Conservation (phyloP, 2,888 invertebrate genomes). For the Andrena praecox region DNA sequence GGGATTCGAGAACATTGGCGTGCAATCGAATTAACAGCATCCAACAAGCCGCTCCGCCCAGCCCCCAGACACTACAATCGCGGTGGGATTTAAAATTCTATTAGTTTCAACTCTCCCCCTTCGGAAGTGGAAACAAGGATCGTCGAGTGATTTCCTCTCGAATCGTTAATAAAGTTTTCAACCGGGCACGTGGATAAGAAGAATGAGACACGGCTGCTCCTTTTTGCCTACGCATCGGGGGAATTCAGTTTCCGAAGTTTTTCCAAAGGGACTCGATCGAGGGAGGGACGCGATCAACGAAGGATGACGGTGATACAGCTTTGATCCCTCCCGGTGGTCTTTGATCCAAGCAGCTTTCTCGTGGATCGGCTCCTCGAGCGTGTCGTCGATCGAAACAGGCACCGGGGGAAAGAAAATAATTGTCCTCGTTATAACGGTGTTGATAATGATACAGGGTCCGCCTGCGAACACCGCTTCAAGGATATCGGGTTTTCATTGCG, state of each 20-base stretch:
- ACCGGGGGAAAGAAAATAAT: conserved; percentile 55
- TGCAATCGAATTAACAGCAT: conserved; percentile 23
- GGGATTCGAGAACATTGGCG: conserved; percentile 28
- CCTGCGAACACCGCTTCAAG: conserved; percentile 47
- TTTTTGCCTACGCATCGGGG: conserved; percentile 5
- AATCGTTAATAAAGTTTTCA: not conserved
- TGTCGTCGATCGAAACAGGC: conserved; percentile 16
- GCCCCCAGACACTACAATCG: not conserved
- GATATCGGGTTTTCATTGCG: conserved; percentile 64
- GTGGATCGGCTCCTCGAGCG: conserved; percentile 34
- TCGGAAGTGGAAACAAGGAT: not conserved
- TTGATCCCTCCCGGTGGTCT: conserved; percentile 58
- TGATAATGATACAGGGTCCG: conserved; percentile 53
- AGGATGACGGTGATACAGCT: conserved; percentile 53
- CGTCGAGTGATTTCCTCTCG: not conserved
- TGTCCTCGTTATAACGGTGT: conserved; percentile 58
- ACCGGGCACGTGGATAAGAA: not conserved
- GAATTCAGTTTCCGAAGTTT: conserved; percentile 55
- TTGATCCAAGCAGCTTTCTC: conserved; percentile 51
- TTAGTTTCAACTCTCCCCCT: not conserved
- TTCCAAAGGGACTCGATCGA: conserved; percentile 19
- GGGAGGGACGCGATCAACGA: conserved; percentile 54
- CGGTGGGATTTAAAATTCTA: not conserved
- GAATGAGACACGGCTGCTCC: not conserved
- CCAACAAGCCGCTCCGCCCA: not conserved